phyloP scores from a whole-genome alignment of 2,888 invertebrate species.

The Apocheima hispidaria region DNA sequence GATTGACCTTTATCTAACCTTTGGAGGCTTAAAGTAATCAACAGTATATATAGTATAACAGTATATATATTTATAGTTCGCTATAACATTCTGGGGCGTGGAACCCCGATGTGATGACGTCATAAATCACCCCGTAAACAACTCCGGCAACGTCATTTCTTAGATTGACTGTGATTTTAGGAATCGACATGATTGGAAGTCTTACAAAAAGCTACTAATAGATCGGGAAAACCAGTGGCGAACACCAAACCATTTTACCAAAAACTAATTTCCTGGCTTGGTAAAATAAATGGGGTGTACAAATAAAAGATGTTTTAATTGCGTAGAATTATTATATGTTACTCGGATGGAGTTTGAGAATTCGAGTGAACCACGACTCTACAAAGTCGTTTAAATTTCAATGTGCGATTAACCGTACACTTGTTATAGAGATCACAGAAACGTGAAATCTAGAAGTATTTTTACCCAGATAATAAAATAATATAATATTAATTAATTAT shows the following conservation, averaged over 20 bases:
- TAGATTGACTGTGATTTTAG: slow-evolving; percentile 39
- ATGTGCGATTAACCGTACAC: too few species aligned
- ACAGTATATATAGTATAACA: too few species aligned
- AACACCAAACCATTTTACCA: not conserved
- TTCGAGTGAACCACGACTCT: too few species aligned
- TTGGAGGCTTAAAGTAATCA: slow-evolving; percentile 49
- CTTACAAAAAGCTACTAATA: slow-evolving; percentile 8
- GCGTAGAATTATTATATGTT: too few species aligned
- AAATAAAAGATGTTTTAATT: too few species aligned
- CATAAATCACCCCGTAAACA: slow-evolving; percentile 33
- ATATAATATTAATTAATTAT: too few species aligned
- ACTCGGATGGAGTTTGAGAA: too few species aligned
- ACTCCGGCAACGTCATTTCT: slow-evolving; percentile 26
- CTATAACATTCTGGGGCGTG: slow-evolving; percentile 42
- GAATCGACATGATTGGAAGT: slow-evolving; percentile 28
- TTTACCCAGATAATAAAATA: too few species aligned
- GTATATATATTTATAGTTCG: slow-evolving; percentile 42
- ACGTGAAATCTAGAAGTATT: too few species aligned
- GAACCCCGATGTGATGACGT: slow-evolving; percentile 35
- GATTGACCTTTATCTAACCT: slow-evolving; percentile 48
- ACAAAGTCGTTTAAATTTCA: too few species aligned
- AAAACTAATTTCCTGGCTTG: not conserved
- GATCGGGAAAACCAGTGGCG: not conserved
- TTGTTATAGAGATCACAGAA: too few species aligned
- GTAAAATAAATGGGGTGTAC: too few species aligned